These are phyloP conservation scores for Himalopsyche tibetana DNA, from an alignment of 2,888 invertebrate species.

Conservation along the genomic window DNA sequence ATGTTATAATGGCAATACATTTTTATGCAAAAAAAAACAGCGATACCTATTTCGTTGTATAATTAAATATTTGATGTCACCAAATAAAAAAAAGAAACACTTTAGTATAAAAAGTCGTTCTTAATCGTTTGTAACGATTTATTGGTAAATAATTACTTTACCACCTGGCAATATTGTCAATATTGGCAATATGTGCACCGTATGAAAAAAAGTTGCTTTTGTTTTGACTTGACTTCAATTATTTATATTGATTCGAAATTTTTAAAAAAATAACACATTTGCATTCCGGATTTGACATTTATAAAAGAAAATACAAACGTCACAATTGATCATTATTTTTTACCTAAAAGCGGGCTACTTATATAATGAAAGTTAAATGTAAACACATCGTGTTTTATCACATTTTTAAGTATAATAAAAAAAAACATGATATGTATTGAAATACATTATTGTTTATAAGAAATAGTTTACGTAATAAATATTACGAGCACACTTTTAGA, in stretches of 20 bases:
- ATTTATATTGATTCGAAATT: neutral
- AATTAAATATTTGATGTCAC: no score
- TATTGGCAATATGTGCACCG: neutral
- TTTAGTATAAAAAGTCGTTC: neutral
- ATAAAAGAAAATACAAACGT: neutral
- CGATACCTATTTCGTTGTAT: no score
- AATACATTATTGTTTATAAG: neutral
- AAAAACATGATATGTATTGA: neutral
- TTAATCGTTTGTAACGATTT: neutral
- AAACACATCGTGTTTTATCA: neutral
- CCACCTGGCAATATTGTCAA: neutral
- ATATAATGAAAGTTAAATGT: neutral
- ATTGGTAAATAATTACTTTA: neutral
- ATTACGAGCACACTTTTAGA: no score
- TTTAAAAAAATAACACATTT: neutral
- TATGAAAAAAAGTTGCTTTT: neutral
- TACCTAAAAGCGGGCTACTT: conserved; percentile 1
- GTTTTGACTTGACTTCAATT: neutral
- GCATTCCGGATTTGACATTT: neutral
- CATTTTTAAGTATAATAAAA: neutral
- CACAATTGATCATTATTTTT: neutral
- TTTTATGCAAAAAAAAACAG: no score
- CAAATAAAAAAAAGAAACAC: no score
- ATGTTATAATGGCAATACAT: no score
- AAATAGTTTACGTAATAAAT: neutral